Evolutionary conservation across 2,888 invertebrate genomes (phyloP), one percentile per base, ranked within the genome.

Genomic region (Parnassius orleans): DNA sequence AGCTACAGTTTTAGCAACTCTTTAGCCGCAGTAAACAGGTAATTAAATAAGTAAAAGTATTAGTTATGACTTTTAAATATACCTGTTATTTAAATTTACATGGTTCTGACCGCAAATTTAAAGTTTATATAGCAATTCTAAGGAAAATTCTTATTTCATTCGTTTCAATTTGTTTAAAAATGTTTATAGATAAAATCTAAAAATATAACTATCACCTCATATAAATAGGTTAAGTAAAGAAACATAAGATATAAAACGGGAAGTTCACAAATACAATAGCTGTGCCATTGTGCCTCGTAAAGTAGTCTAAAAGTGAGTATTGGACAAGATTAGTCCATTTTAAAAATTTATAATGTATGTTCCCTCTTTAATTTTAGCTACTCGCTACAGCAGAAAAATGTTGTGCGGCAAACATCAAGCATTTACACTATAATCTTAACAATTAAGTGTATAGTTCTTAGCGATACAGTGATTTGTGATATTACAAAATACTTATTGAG

Each of bases 401-500:
- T 3, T 53, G 54, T 51, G 48, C 53, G 53, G 55, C 48, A 41
- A 54, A 53, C 47, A 42, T 56, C 59, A 41, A 60, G 57, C 60
- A 60, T 61, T 60, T 64, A 64, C 43, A 64, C 48, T 53, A 60
- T 60, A 60, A 43, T 64, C 10, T 53, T 60, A 53, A 60, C 53
- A 51, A 54, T 54, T 61, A 60, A 61, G 63, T 15, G 41, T 51
- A 51, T 83, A 87, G 85, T 75, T 64, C 71, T 80, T 90, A 89
- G 85, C 81, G 75, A 81, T 85, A 90, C 86, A 85, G 84, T 84
- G 80, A 89, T 87, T 88, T 90, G 90, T 90, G 91, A 90, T 90
- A 90, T 88, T 90, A 90, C 84, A 84, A 81, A 78, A 84, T 87
- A 90, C 84, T 83, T 80, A 83, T 81, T 80, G 84, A 86, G 77